These are phyloP conservation scores for Paradoxurus hermaphroditus DNA, from an alignment of 2,113 vertebrate species.

Conservation along the genomic window DNA sequence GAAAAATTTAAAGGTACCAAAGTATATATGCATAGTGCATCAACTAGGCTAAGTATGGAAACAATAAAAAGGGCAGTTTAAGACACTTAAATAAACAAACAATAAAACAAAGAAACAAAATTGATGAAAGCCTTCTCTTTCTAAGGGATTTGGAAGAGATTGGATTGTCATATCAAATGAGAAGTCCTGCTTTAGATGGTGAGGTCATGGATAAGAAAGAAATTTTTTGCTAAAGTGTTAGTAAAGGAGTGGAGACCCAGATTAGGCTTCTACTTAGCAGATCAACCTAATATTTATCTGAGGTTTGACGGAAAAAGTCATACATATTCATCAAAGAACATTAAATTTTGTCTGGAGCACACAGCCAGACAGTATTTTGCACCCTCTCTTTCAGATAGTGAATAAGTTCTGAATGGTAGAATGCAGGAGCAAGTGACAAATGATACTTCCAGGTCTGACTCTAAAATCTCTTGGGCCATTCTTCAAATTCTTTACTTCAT, in stretches of 20 bases:
- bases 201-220: not conserved
- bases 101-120: not conserved
- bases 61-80: not conserved
- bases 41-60: not conserved
- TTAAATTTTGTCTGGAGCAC: not conserved
- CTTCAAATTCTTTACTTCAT: not conserved
- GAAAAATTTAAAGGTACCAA: slow-evolving; percentile 15
- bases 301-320: not conserved
- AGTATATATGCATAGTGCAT: not conserved
- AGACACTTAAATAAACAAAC: slow-evolving; percentile 4
- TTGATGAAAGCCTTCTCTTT: not conserved
- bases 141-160: not conserved
- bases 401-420: not conserved
- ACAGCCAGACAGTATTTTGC: not conserved
- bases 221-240: not conserved
- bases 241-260: not conserved
- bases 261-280: not conserved
- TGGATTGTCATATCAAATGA: not conserved
- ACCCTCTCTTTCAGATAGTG: not conserved
- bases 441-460: not conserved
- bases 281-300: not conserved
- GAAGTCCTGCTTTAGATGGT: not conserved
- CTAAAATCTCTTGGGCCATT: not conserved
- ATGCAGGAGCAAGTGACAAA: not conserved
- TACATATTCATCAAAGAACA: not conserved